These are phyloP conservation scores for Herminia tarsipennalis DNA, from an alignment of 2,888 invertebrate species.

Conservation along the genomic window DNA sequence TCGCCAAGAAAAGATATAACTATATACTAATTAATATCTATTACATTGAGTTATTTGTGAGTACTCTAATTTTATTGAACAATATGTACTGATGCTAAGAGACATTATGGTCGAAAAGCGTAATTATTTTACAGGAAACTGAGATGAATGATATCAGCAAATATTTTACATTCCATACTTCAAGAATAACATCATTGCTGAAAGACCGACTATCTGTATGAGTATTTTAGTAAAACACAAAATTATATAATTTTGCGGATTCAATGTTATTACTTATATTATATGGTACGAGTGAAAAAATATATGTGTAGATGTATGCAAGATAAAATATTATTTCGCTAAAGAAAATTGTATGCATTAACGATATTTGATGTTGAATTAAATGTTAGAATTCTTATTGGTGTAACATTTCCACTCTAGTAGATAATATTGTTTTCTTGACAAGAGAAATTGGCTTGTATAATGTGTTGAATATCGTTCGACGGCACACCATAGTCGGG, in stretches of 20 bases:
- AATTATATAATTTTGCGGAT: conserved; percentile 37
- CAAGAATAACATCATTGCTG: conserved; percentile 45
- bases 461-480: conserved; percentile 38
- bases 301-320: conserved; percentile 45
- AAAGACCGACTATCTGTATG: conserved; percentile 37
- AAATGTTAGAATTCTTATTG: conserved; percentile 53
- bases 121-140: conserved; percentile 27
- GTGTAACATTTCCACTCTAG: conserved; percentile 52
- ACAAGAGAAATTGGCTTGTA: conserved; percentile 44
- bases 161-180: conserved; percentile 45
- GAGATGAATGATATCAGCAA: conserved; percentile 38
- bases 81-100: conserved; percentile 22
- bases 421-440: conserved; percentile 46
- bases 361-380: conserved; percentile 54
- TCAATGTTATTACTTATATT: conserved; percentile 36
- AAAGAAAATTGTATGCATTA: conserved; percentile 45
- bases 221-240: conserved; percentile 38
- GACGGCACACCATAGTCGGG: conserved; percentile 20
- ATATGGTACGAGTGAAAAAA: conserved; percentile 45
- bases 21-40: conserved; percentile 30
- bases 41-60: conserved; percentile 26
- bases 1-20: conserved; percentile 24
- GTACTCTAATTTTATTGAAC: conserved; percentile 29
- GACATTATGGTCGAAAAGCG: conserved; percentile 24
- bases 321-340: conserved; percentile 40